A percentile compares a stretch with the other conserved stretches of the same genome.
Evolutionary conservation across 2,888 invertebrate genomes (phyloP).

Genomic region (Melieria omissa): DNA sequence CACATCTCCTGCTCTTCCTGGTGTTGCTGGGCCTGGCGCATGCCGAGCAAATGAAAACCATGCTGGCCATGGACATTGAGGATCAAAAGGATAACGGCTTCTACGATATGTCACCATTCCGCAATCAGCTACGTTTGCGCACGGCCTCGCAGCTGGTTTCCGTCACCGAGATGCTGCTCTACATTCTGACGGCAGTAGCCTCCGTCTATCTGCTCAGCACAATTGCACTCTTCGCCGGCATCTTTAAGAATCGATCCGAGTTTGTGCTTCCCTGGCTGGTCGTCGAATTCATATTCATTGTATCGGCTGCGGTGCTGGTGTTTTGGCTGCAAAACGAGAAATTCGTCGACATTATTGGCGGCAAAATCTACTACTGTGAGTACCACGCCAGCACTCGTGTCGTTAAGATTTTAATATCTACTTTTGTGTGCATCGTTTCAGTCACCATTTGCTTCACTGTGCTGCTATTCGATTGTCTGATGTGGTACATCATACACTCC

Average conservation of each 20-base stretch:
- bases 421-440: conserved; percentile 35
- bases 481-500: conserved; percentile 64
- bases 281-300: conserved; percentile 59
- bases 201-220: conserved; percentile 61
- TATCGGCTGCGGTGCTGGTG: conserved; percentile 52
- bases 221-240: conserved; percentile 62
- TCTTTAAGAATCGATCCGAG: conserved; percentile 61
- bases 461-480: conserved; percentile 58
- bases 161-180: conserved; percentile 59
- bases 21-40: conserved; percentile 64
- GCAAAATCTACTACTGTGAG: conserved; percentile 62
- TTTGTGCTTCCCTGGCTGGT: conserved; percentile 64
- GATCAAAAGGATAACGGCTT: conserved; percentile 65
- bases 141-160: conserved; percentile 61
- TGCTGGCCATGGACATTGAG: conserved; percentile 63
- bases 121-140: conserved; percentile 61
- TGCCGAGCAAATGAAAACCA: conserved; percentile 64
- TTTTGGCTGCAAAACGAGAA: conserved; percentile 59
- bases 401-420: neutral
- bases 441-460: conserved; percentile 57
- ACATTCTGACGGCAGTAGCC: conserved; percentile 54
- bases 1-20: conserved; percentile 63
- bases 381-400: conserved; percentile 21
- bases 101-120: conserved; percentile 61
- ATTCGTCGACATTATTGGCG: conserved; percentile 57